phyloP scores from a whole-genome alignment of 2,113 vertebrate genomes.

The Misgurnus mizolepis region DNA sequence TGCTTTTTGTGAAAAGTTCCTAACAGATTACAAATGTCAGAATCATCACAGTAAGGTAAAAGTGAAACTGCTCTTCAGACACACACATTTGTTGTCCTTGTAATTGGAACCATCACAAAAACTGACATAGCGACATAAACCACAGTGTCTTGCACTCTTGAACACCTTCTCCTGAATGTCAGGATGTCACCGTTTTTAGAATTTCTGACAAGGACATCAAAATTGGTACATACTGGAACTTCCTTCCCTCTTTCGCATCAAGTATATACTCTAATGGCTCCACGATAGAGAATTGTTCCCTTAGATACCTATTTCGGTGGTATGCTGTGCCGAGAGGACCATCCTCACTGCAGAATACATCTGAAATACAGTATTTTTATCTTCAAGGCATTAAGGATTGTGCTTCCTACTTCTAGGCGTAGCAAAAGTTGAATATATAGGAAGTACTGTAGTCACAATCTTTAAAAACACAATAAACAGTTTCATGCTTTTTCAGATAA shows the following conservation, averaged over 20 bases:
- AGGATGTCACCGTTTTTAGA: constrained; percentile 48
- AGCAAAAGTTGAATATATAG: too few species aligned
- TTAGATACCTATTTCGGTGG: constrained; percentile 37
- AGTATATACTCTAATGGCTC: constrained; percentile 54
- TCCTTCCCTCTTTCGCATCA: constrained; percentile 42
- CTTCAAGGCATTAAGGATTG: too few species aligned
- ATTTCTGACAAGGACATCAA: constrained; percentile 51
- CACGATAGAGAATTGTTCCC: constrained; percentile 50
- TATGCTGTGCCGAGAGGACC: constrained; percentile 46
- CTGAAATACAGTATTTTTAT: too few species aligned
- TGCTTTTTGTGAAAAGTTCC: constrained; percentile 45
- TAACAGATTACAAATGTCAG: constrained; percentile 52
- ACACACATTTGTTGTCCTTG: constrained; percentile 43
- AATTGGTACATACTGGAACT: constrained; percentile 56
- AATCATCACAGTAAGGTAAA: constrained; percentile 51
- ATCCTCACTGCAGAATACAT: not conserved
- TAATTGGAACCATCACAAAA: constrained; percentile 52
- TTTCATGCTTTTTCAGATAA: too few species aligned
- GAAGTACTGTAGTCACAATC: too few species aligned
- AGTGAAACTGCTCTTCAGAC: constrained; percentile 44
- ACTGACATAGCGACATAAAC: constrained; percentile 32
- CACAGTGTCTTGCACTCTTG: not conserved
- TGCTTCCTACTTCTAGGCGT: too few species aligned
- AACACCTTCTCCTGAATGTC: constrained; percentile 44
- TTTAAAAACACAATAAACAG: too few species aligned